These are phyloP conservation scores for Sesamia inferens DNA, from an alignment of 2,888 invertebrate genomes.

Conservation along the genomic window DNA sequence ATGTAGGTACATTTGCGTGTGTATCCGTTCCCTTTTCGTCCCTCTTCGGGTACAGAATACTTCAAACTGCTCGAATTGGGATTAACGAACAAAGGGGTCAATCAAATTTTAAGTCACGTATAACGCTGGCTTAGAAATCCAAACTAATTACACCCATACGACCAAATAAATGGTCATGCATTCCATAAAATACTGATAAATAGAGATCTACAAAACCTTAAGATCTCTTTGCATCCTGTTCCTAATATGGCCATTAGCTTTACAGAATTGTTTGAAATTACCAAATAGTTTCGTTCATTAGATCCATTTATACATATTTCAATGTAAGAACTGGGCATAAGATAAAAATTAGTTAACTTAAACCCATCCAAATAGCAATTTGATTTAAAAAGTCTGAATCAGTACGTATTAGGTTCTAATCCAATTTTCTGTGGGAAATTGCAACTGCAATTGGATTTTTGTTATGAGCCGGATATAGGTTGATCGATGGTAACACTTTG, in stretches of 20 bases:
- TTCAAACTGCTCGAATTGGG: constrained; percentile 15
- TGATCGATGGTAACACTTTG: background rate
- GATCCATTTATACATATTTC: background rate
- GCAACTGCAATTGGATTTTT: constrained; percentile 30
- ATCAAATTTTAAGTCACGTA: constrained; percentile 1
- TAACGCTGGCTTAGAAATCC: constrained; percentile 1
- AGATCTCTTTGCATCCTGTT: constrained; percentile 8
- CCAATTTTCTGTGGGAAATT: constrained; percentile 22
- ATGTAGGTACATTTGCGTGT: background rate
- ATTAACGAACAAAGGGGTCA: too few relatives aligned
- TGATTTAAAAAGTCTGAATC: constrained; percentile 18
- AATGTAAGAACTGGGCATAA: background rate
- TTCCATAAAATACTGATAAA: constrained; percentile 17
- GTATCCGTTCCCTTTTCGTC: background rate
- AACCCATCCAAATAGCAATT: background rate
- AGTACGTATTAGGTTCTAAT: constrained; percentile 12
- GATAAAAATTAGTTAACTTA: background rate
- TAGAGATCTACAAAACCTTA: background rate
- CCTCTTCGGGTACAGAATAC: background rate
- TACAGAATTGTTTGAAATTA: constrained; percentile 6
- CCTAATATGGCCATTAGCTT: constrained; percentile 5
- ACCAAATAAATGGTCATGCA: background rate
- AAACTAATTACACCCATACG: constrained; percentile 1
- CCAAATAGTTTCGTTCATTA: background rate
- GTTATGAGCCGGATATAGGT: constrained; percentile 8